Evolutionary conservation across 2,888 invertebrate genomes (phyloP).

Genomic region (Machimus rusticus): DNA sequence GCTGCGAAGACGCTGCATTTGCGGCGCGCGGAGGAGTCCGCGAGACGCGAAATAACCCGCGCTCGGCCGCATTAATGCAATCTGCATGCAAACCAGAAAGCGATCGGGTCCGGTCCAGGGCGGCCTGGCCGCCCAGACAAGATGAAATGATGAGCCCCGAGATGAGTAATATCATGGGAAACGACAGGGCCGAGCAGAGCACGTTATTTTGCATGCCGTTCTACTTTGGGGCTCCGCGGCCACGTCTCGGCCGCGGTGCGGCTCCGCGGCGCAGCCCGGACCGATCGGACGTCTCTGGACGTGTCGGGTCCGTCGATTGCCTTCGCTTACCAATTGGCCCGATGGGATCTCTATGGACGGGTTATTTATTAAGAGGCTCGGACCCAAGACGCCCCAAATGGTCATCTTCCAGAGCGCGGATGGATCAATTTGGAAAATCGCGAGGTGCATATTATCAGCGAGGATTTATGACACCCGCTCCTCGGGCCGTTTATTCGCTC

Average conservation of each 20-base stretch:
- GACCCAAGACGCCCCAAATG: slow-evolving; percentile 49
- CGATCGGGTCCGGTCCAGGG: slow-evolving; percentile 34
- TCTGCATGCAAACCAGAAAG: slow-evolving; percentile 51
- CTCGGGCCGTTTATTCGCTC: not conserved
- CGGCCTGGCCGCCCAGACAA: slow-evolving; percentile 15
- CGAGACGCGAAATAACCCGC: not conserved
- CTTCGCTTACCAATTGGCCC: slow-evolving; percentile 44
- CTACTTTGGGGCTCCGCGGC: not conserved
- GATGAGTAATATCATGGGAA: slow-evolving; percentile 41
- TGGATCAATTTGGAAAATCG: slow-evolving; percentile 50
- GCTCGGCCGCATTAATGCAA: slow-evolving; percentile 47
- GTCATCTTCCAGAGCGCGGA: slow-evolving; percentile 34
- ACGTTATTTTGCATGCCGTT: slow-evolving; percentile 37
- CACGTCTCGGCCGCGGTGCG: not conserved
- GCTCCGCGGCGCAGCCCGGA: not conserved
- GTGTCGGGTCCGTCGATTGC: slow-evolving; percentile 45
- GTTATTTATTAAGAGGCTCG: slow-evolving; percentile 52
- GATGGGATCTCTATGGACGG: slow-evolving; percentile 50
- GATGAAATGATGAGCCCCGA: slow-evolving; percentile 33
- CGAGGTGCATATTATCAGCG: slow-evolving; percentile 51
- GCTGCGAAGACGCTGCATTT: not conserved
- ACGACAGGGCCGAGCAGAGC: not conserved
- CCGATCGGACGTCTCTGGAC: slow-evolving; percentile 18
- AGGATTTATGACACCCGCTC: slow-evolving; percentile 49
- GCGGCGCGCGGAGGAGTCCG: not conserved